Evolutionary conservation across 2,797 vertebrate species (phyloP).

Genomic region (Dermochelys coriacea): DNA sequence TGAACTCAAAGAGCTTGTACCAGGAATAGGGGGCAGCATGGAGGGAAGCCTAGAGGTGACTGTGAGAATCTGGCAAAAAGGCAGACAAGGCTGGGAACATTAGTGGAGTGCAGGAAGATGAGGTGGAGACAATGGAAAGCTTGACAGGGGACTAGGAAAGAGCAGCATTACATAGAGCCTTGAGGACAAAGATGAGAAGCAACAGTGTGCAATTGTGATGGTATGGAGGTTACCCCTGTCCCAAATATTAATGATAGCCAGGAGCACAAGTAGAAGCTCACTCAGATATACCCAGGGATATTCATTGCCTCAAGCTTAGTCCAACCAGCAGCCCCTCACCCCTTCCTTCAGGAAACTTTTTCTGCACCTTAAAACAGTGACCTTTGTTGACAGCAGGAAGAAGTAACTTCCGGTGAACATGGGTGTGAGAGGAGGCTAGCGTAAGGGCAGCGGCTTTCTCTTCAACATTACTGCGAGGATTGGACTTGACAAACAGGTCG

Average conservation of each 20-base stretch:
- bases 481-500: neutral
- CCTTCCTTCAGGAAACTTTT: neutral
- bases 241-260: neutral
- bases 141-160: neutral
- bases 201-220: neutral
- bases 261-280: neutral
- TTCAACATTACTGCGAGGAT: neutral
- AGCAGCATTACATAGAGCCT: neutral
- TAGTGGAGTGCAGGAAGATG: neutral
- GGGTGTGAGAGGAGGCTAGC: neutral
- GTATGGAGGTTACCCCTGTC: neutral
- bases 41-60: fast-evolving
- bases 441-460: neutral
- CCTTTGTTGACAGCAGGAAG: neutral
- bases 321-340: neutral
- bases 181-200: neutral
- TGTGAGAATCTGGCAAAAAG: fast-evolving
- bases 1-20: neutral
- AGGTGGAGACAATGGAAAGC: neutral
- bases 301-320: neutral
- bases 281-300: neutral
- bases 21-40: fast-evolving
- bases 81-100: neutral
- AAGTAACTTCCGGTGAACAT: neutral
- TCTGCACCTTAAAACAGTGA: neutral